Percentiles rank a stretch among this genome's conserved stretches.
These are phyloP conservation scores for Cairina moschata DNA, from an alignment of 2,113 vertebrate species.

Conservation along the genomic window DNA sequence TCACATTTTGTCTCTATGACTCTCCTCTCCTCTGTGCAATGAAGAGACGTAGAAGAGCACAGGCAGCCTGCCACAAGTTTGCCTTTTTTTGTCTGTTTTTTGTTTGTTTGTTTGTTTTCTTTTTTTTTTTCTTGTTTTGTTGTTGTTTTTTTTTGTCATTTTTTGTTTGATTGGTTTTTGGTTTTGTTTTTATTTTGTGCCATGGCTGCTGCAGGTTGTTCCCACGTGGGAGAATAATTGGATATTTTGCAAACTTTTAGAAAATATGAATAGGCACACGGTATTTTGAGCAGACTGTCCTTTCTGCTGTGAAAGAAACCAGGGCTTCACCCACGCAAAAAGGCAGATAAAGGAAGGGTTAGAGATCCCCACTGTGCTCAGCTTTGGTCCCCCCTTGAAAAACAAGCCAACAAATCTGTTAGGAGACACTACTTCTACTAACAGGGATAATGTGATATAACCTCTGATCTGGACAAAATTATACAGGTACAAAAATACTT, in stretches of 20 bases:
- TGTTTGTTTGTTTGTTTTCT: too few relatives aligned
- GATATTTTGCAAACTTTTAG: neutral
- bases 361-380: neutral
- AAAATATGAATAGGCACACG: neutral
- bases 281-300: neutral
- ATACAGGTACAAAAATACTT: accelerated
- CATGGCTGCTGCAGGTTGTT: neutral
- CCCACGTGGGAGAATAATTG: accelerated
- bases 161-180: neutral
- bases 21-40: neutral
- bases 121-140: too few relatives aligned
- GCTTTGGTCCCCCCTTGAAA: neutral
- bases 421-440: neutral
- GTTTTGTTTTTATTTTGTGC: neutral
- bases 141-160: too few relatives aligned
- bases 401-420: neutral
- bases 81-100: neutral
- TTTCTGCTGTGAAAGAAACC: neutral
- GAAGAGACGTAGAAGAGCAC: neutral
- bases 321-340: neutral
- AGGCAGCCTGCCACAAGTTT: neutral
- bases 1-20: neutral
- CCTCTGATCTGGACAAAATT: neutral
- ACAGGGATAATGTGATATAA: neutral
- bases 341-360: neutral